Base-by-base conservation (phyloP, 2,113 vertebrate genomes). In the Nothobranchius furzeri region DNA sequence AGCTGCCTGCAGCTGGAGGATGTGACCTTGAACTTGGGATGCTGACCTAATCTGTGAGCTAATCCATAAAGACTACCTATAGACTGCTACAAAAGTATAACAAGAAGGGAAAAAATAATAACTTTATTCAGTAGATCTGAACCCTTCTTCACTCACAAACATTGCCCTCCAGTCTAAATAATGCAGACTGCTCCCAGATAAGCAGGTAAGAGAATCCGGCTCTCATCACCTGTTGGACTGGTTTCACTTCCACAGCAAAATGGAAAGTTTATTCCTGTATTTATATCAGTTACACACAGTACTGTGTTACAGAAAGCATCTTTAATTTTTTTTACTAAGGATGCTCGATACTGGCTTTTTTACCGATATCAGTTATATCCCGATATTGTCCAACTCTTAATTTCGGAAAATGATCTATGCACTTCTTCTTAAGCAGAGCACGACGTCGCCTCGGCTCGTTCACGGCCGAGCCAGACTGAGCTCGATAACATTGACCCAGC, bases 1-100 rank as follows among this genome's bases (percentile, higher is more conserved):
- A n/a, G 3, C 58, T 58, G 54, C 2, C 37, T 5, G 30, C 2
- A 46, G 47, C 45, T 51, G 54, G 20, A 63, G 46, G 50, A 55
- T 45, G 57, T 70, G 79, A 75, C 59, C 64, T 60, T 35, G 17
- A 53, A 84, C 81, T 37, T 59, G 30, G 75, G 70, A 60, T 73
- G 76, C 14, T 67, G 40, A 64, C 20, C 20, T 20, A 20, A 20
- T 20, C 20, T 20, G 20, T 20, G 20, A 20, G 20, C 20, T 20
- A 20, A 20, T 20, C 20, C 20, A 20, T 20, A 1, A 20, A 20
- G 20, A 20, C 20, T 20, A 20, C 20, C 20, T 20, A 20, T 1
- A 20, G 20, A 20, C 20, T 20, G 20, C 20, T 20, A 20, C 20
- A 20, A 1, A 59, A 35, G 47, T 30, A n/a, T 14, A 14, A n/a